Conservation (phyloP, 2,797 vertebrate genomes). For the Tolypeutes matacus region DNA sequence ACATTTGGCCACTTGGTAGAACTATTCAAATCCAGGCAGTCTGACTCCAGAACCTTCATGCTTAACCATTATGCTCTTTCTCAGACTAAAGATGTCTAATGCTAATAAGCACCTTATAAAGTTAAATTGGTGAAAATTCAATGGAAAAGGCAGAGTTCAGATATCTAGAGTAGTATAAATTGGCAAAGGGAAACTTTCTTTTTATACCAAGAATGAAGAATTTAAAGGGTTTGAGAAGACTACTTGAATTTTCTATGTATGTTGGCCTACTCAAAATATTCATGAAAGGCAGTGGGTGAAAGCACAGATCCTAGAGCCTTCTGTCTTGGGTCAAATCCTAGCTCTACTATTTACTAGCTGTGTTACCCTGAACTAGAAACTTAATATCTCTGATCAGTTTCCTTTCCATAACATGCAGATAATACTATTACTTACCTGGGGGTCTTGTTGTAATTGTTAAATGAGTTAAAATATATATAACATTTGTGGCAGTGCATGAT, state of each 20-base stretch:
- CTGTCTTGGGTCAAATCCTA: not conserved
- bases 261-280: not conserved
- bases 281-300: not conserved
- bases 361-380: not conserved
- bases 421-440: not conserved
- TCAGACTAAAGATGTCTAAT: not conserved
- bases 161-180: not conserved
- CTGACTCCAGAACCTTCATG: not conserved
- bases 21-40: not conserved
- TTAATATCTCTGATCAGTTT: not conserved
- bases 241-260: not conserved
- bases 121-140: not conserved
- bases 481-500: not conserved
- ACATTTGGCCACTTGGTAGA: not conserved
- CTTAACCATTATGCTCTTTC: not conserved
- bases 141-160: not conserved
- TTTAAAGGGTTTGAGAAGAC: not conserved
- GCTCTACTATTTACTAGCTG: not conserved
- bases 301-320: not conserved
- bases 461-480: not conserved
- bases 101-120: not conserved
- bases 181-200: not conserved
- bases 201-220: not conserved
- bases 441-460: not conserved
- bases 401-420: not conserved